Conservation (phyloP, 2,113 vertebrate genomes). For the Andinoacara biseriatus region DNA sequence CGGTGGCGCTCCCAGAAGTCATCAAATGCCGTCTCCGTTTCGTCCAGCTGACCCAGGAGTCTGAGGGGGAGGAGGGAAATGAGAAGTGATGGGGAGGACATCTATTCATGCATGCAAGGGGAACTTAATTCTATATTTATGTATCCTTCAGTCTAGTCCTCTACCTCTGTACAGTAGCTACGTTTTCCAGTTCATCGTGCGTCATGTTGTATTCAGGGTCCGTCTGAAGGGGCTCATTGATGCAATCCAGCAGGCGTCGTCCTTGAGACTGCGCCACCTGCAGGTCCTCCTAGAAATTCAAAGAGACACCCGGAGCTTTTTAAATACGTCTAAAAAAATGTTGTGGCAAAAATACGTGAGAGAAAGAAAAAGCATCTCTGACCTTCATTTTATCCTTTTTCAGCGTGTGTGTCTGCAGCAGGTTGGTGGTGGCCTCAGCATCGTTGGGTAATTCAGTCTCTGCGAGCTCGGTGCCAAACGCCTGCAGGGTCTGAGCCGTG, state of each 20-base stretch:
- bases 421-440: constrained; percentile 83
- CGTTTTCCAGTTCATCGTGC: constrained; percentile 91
- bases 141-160: constrained; percentile 8
- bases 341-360: background rate
- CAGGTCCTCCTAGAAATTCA: constrained; percentile 84
- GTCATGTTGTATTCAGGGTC: constrained; percentile 87
- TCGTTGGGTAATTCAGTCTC: constrained; percentile 96
- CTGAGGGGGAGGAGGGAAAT: constrained; percentile 65
- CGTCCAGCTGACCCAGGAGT: constrained; percentile 90
- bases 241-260: constrained; percentile 82
- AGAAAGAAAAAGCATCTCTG: background rate
- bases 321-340: background rate
- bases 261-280: constrained; percentile 87
- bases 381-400: constrained; percentile 94
- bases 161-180: constrained; percentile 91
- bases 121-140: background rate
- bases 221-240: constrained; percentile 85
- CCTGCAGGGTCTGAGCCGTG: constrained; percentile 94
- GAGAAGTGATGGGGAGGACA: background rate
- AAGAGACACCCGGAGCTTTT: background rate
- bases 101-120: background rate
- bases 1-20: constrained; percentile 95
- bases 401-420: constrained; percentile 85
- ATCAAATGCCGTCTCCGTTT: constrained; percentile 92
- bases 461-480: constrained; percentile 94